Evolutionary conservation across 2,888 invertebrate genomes (phyloP).

Genomic region (Brenthis daphne): DNA sequence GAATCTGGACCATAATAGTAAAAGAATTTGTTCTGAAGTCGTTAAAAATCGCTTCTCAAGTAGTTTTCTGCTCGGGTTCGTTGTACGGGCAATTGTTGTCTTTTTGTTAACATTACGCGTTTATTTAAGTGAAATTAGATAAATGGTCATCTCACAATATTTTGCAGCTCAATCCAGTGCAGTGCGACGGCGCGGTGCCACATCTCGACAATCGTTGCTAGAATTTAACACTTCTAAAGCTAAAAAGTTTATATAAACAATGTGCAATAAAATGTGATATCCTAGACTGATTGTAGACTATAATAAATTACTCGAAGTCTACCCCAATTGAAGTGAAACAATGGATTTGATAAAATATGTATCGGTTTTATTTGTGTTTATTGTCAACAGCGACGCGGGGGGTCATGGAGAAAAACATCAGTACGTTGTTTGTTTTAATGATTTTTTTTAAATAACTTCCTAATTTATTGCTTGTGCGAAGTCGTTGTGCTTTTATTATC

Average conservation of each 20-base stretch:
- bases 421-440: constrained; percentile 51
- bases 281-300: constrained; percentile 40
- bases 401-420: constrained; percentile 73
- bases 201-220: constrained; percentile 49
- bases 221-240: constrained; percentile 47
- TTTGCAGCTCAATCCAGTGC: constrained; percentile 67
- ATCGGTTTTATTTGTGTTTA: constrained; percentile 59
- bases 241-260: constrained; percentile 42
- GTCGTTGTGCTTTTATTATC: background rate
- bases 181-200: constrained; percentile 31
- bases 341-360: constrained; percentile 68
- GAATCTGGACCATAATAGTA: constrained; percentile 52
- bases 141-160: constrained; percentile 78
- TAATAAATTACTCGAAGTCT: background rate
- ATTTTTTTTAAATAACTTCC: background rate
- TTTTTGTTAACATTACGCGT: constrained; percentile 78
- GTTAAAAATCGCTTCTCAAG: constrained; percentile 40
- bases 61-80: constrained; percentile 54
- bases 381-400: constrained; percentile 63
- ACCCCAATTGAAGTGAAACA: constrained; percentile 29
- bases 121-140: constrained; percentile 82
- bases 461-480: background rate
- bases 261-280: constrained; percentile 69
- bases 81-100: constrained; percentile 62
- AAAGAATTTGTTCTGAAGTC: constrained; percentile 54